Base-by-base conservation (phyloP, 2,888 invertebrate genomes). In the Drosophila anomelani region DNA sequence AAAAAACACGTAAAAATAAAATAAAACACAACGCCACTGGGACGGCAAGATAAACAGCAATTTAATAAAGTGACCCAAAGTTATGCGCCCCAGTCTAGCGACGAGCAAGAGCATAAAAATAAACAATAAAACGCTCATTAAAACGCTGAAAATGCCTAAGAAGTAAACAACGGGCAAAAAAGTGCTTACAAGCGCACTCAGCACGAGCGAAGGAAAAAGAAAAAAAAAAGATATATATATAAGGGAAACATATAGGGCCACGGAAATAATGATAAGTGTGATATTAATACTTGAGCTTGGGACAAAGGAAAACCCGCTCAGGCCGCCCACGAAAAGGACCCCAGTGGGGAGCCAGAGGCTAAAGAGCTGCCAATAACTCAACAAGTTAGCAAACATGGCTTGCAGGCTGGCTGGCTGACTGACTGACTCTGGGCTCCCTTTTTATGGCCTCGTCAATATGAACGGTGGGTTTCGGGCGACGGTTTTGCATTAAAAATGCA, bases 331-430 rank as follows among this genome's bases (percentile, higher is more conserved):
- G 34, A 15, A 46, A 38, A 20, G 44, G 20, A 38, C 15, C 61
- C 61, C 51, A 36, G 10, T 66, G 67, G 67, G 17, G 58, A 41
- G 56, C 56, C 53, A 49, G 53, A 62, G 64, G 69, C 58, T 68
- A 56, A 67, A 62, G 64, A 81, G 76, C 75, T 76, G 89, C 72
- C 84, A 83, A 86, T 84, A 84, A 84, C 88, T 87, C 89, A 87
- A 79, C 85, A 77, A 87, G 89, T 84, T 74, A 74, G 66, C 89
- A 88, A 88, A 88, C 85, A 83, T 86, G 69, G 78, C 67, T 34
- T 54, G 15, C 58, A 51, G 57, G 44, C 43, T 54, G 68, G 72
- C 67, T 44, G 58, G 15, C 57, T 58, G 54, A 32, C 41, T 54
- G 44, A 8, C 44, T 20, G 20, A 43, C 43, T 46, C 9, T 26